phyloP scores from a whole-genome alignment of 2,888 invertebrate genomes.

The Julus scandinavius region DNA sequence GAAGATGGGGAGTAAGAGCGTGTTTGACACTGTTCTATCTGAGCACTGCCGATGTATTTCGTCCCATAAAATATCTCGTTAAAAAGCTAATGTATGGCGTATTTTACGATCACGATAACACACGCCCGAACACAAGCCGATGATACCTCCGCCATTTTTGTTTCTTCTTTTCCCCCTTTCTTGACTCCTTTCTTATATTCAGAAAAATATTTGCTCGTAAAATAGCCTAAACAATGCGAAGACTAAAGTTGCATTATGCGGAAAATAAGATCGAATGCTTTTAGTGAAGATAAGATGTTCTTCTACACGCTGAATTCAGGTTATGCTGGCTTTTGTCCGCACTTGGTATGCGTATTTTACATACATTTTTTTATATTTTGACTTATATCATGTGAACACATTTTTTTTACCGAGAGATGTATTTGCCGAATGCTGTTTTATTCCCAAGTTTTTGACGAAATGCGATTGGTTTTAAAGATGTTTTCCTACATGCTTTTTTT shows the following conservation, averaged over 20 bases:
- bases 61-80: background rate
- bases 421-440: background rate
- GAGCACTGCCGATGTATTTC: background rate
- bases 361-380: background rate
- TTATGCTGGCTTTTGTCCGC: background rate
- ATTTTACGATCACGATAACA: background rate
- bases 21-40: background rate
- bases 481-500: too few species aligned
- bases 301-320: background rate
- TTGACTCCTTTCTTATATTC: background rate
- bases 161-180: background rate
- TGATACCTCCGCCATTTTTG: background rate
- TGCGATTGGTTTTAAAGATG: background rate
- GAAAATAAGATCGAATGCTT: slow-evolving; percentile 18
- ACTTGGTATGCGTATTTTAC: too few species aligned
- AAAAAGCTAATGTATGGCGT: background rate
- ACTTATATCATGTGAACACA: background rate
- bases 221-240: background rate
- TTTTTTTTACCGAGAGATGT: background rate
- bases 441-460: background rate
- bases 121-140: background rate
- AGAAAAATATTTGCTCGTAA: background rate
- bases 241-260: background rate
- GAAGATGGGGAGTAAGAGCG: background rate
- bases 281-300: background rate